phyloP scores from a whole-genome alignment of 2,113 vertebrate genomes.

The Sinocyclocheilus anophthalmus region DNA sequence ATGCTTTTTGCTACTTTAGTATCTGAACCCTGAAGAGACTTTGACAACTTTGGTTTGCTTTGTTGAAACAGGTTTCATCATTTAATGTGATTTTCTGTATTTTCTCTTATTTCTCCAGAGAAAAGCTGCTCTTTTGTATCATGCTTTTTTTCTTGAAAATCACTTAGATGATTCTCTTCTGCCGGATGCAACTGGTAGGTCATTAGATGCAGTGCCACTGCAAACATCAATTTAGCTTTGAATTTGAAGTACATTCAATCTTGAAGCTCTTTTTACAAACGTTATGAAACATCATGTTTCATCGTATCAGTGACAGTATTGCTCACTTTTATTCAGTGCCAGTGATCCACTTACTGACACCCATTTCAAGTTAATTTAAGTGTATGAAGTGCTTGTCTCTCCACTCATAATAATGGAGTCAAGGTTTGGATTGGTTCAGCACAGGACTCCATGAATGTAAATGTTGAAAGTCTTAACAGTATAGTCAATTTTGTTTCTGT shows the following conservation, averaged over 20 bases:
- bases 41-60: conserved; percentile 23
- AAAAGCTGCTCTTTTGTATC: not conserved
- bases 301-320: not conserved
- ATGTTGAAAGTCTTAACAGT: not conserved
- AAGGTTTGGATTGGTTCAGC: not conserved
- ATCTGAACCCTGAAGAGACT: not conserved
- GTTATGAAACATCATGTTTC: not conserved
- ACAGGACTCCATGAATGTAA: not conserved
- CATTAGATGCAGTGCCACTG: not conserved
- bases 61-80: conserved; percentile 27
- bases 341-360: conserved; percentile 2
- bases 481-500: not conserved
- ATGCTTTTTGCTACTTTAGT: conserved; percentile 50
- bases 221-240: not conserved
- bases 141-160: not conserved
- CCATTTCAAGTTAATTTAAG: not conserved
- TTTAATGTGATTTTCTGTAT: not conserved
- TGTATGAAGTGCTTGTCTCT: not conserved
- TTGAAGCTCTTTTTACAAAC: not conserved
- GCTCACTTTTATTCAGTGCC: not conserved
- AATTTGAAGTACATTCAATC: not conserved
- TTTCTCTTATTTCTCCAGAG: not conserved
- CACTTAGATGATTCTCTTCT: not conserved
- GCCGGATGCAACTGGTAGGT: not conserved
- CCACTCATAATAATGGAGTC: not conserved